Base-by-base conservation (phyloP, 1,140 invertebrate species). In the Campodea augens region DNA sequence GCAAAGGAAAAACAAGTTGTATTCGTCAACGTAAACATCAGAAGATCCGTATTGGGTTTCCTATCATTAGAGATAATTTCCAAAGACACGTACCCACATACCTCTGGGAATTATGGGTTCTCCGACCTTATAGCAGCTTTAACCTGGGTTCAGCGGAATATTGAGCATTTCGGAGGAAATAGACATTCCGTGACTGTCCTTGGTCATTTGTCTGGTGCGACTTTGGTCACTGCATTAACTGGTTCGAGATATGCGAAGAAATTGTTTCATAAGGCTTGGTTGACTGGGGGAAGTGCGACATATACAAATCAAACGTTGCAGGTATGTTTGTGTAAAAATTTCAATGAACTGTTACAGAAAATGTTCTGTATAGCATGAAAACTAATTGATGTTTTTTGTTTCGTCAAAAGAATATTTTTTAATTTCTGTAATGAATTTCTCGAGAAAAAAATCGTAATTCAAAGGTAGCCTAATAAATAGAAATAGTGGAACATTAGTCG, bases 71-170 rank as follows among this genome's bases (percentile, higher is more conserved):
- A 80, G 27, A 64, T 72, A 1, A 56, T 89, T 0, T 75, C 79
- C 0, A 68, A 76, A 48, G 62, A 74, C 1, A 68, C 72, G 18
- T 75, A 82, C 58, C 78, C 78, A 0, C 69, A 63, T 4, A 78
- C 75, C 1, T 84, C 83, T 0, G 85, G 85, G n/a, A 89, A 90
- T 55, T 88, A 89, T 55, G 86, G 77, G 0, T 64, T 88, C 0
- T 78, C 78, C 3, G 86, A 91, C 53, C 73, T 89, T 15, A 57
- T 86, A 4, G 69, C 71, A 2, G 82, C 74, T 1, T 63, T 91
- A 1, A 68, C 75, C 41, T 91, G 85, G 85, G 72, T 89, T 0
- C 68, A 83, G 37, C 63, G 75, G 38, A 61, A 62, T 46, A 84
- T 86, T 27, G 70, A 73, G 38, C 69, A 84, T 58, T 90, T 90